A percentile compares a stretch with the other conserved stretches of the same genome.
Evolutionary conservation across 1,140 invertebrate species (phyloP).

Genomic region (Nymphalis io): DNA sequence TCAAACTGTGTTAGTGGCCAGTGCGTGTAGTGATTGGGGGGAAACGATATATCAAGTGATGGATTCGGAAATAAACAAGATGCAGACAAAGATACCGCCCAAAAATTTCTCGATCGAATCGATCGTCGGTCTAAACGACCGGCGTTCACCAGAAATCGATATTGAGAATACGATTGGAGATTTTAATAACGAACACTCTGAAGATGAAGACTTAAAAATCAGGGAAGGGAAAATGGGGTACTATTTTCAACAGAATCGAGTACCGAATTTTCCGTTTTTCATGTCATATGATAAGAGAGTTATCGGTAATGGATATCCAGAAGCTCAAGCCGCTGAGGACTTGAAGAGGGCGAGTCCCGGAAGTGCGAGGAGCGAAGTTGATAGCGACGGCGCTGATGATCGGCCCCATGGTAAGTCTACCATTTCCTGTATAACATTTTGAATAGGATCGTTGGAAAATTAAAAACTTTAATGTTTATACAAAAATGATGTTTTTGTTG

Average conservation of each 20-base stretch:
- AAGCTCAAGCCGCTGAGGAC: constrained; percentile 56
- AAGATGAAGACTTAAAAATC: constrained; percentile 66
- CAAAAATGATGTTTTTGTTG: too few species aligned
- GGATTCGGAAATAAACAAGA: constrained; percentile 72
- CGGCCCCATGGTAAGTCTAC: constrained; percentile 63
- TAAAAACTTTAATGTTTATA: too few species aligned
- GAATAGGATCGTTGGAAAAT: not conserved
- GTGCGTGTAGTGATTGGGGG: constrained; percentile 41
- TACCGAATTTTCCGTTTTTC: constrained; percentile 73
- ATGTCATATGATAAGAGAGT: constrained; percentile 70
- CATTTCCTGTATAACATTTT: not conserved
- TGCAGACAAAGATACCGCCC: constrained; percentile 68
- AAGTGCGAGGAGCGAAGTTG: constrained; percentile 69
- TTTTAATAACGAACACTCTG: constrained; percentile 59
- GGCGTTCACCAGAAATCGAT: constrained; percentile 73
- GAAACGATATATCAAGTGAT: constrained; percentile 49
- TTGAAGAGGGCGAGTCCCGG: constrained; percentile 68
- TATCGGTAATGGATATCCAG: constrained; percentile 46
- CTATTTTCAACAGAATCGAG: constrained; percentile 70
- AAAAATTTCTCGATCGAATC: constrained; percentile 76
- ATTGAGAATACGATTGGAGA: constrained; percentile 73
- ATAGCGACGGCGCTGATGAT: constrained; percentile 72
- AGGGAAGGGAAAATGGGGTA: constrained; percentile 66
- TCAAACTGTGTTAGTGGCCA: constrained; percentile 43
- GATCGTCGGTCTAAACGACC: constrained; percentile 66